phyloP scores from a whole-genome alignment of 2,797 vertebrate genomes.

The Liasis olivaceus region DNA sequence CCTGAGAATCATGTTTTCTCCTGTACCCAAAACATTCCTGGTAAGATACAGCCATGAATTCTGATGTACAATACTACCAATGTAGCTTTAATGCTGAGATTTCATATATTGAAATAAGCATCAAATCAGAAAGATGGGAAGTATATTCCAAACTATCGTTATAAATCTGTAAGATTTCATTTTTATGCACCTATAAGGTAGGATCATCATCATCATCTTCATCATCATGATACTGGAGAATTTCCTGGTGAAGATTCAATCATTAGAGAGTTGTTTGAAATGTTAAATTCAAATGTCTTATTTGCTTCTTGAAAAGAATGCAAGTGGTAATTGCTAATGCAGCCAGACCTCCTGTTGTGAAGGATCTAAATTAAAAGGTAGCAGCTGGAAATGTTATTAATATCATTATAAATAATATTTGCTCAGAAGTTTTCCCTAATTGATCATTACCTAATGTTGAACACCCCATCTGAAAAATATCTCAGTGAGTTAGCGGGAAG shows the following conservation, averaged over 20 bases:
- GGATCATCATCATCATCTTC: no score
- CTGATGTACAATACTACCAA: neutral
- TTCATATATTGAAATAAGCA: neutral
- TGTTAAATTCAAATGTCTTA: slow-evolving; percentile 14
- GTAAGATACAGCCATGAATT: neutral
- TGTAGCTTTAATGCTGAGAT: neutral
- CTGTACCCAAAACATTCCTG: neutral
- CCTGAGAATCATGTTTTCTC: slow-evolving; percentile 41
- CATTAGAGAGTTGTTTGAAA: slow-evolving; percentile 5
- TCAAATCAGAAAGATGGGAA: neutral
- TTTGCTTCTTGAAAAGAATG: slow-evolving; percentile 2
- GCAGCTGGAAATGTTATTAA: slow-evolving; percentile 15
- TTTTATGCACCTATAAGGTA: neutral
- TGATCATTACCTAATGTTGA: slow-evolving; percentile 15
- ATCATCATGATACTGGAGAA: neutral
- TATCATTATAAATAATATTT: slow-evolving; percentile 19
- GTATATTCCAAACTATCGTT: neutral
- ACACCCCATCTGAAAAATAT: neutral
- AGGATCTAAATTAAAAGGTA: slow-evolving; percentile 24
- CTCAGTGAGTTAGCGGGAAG: neutral
- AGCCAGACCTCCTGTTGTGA: neutral
- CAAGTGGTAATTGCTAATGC: slow-evolving; percentile 9
- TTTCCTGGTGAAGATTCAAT: neutral
- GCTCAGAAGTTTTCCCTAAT: neutral
- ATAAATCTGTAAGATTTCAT: neutral